Conservation (phyloP, 2,113 vertebrate species). For the Tetrax tetrax region DNA sequence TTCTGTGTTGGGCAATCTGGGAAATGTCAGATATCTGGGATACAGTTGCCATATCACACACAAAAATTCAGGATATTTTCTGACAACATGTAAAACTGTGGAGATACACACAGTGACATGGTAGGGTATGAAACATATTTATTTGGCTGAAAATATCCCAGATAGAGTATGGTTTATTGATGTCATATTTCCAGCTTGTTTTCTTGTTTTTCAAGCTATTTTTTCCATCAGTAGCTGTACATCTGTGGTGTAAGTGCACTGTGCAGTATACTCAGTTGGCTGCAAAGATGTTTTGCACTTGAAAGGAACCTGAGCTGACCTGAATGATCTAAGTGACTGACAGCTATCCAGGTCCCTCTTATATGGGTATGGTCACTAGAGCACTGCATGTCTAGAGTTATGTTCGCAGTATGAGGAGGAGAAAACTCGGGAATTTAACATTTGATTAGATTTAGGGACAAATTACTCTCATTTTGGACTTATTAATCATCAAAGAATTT, state of each 20-base stretch:
- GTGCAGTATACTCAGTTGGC: background rate
- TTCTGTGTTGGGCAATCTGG: background rate
- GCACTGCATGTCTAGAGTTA: background rate
- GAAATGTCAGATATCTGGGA: background rate
- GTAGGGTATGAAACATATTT: background rate
- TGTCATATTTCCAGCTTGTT: background rate
- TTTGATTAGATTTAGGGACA: background rate
- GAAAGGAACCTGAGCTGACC: background rate
- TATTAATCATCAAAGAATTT: background rate
- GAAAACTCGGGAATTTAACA: background rate
- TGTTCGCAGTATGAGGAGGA: background rate
- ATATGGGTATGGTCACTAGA: background rate
- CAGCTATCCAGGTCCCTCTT: background rate
- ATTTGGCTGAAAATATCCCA: background rate
- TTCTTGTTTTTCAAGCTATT: background rate
- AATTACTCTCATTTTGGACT: background rate
- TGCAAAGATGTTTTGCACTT: background rate
- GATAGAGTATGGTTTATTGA: background rate
- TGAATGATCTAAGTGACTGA: background rate
- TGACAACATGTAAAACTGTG: background rate
- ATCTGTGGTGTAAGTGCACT: background rate
- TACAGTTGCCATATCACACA: accelerated
- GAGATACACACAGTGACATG: background rate
- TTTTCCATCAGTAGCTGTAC: background rate
- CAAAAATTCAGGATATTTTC: background rate